phyloP scores from a whole-genome alignment of 2,888 invertebrate genomes.

The Acheta domesticus region DNA sequence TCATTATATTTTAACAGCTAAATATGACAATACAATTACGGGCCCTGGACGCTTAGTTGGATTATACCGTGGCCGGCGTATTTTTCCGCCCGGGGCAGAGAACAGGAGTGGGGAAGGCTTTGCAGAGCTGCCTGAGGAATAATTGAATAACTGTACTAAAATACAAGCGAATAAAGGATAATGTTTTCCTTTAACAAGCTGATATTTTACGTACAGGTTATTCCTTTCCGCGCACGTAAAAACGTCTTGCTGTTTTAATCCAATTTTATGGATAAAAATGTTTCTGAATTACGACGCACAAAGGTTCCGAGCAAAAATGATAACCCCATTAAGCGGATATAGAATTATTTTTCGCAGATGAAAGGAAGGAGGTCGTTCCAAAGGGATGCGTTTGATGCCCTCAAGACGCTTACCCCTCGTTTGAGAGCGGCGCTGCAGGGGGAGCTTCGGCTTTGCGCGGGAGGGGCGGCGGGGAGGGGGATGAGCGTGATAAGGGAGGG shows the following conservation, averaged over 20 bases:
- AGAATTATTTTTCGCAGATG: background rate
- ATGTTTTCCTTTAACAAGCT: conserved; percentile 18
- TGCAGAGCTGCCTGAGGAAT: background rate
- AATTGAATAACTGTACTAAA: conserved; percentile 10
- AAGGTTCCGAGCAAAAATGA: background rate
- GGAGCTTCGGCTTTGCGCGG: too few species aligned
- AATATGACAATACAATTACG: conserved; percentile 18
- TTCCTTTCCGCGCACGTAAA: conserved; percentile 18
- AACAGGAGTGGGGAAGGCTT: background rate
- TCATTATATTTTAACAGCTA: conserved; percentile 18
- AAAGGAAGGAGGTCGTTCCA: background rate
- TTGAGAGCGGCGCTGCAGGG: background rate
- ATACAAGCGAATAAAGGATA: conserved; percentile 18
- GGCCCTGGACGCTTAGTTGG: conserved; percentile 18
- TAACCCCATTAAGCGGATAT: conserved; percentile 6
- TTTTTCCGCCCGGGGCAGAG: background rate
- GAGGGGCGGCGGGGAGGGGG: too few species aligned
- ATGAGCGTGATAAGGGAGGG: too few species aligned
- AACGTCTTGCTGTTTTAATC: conserved; percentile 18
- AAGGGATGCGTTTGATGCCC: background rate
- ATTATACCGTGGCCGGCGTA: conserved; percentile 11
- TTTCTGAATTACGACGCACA: background rate
- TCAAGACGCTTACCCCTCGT: background rate
- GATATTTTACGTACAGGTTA: conserved; percentile 10
- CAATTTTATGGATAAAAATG: conserved; percentile 2